Percentiles rank a stretch among this genome's conserved stretches.
These are phyloP conservation scores for Protomyctophum bolini DNA, from an alignment of 2,113 vertebrate genomes.

Conservation along the genomic window DNA sequence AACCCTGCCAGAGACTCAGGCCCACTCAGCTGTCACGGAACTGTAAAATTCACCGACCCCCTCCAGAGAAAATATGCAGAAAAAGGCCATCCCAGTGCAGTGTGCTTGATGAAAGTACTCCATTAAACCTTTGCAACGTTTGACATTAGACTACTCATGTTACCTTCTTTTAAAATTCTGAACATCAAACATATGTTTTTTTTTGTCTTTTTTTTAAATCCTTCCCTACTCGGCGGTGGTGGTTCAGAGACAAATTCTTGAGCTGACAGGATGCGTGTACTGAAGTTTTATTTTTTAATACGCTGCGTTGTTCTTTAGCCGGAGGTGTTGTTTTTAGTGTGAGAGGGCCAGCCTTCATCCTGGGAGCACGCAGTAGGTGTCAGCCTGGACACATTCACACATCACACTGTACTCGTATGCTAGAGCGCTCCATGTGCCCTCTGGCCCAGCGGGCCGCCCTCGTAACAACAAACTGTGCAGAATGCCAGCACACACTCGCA, in stretches of 20 bases:
- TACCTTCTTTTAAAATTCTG: constrained; percentile 48
- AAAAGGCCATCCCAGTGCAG: constrained; percentile 29
- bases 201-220: background rate
- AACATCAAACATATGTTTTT: constrained; percentile 31
- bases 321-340: constrained; percentile 30
- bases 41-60: constrained; percentile 60
- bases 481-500: constrained; percentile 38
- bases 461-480: constrained; percentile 29
- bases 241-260: constrained; percentile 50
- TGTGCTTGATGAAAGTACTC: constrained; percentile 52
- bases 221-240: background rate
- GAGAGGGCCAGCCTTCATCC: constrained; percentile 35
- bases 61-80: constrained; percentile 39
- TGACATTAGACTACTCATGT: constrained; percentile 46
- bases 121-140: constrained; percentile 46
- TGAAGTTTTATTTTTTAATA: constrained; percentile 1
- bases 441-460: constrained; percentile 51
- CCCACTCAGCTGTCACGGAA: constrained; percentile 48
- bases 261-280: constrained; percentile 20
- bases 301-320: constrained; percentile 27
- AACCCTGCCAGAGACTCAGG: constrained; percentile 46
- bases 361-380: constrained; percentile 33
- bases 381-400: constrained; percentile 52
- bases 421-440: background rate
- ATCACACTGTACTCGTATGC: constrained; percentile 21